Percentiles rank a stretch among this genome's conserved stretches.
Evolutionary conservation across 37 sponge, comb jelly and placozoan genomes (phyloP).

Genomic region (Dysidea cf. avara): DNA sequence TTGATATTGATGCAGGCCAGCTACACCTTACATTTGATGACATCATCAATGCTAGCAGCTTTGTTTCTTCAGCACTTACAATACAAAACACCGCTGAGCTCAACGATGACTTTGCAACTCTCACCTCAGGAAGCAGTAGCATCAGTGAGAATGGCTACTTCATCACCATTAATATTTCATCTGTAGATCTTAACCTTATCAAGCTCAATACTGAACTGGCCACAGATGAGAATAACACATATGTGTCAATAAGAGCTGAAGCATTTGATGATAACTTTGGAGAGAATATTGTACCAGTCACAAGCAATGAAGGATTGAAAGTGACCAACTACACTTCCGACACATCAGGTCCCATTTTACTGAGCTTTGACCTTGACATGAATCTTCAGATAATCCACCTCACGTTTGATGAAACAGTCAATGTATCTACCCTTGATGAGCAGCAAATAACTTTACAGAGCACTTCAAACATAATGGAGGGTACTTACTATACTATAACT

Average conservation of each 20-base stretch:
- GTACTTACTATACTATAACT: constrained; percentile 30
- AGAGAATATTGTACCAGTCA: constrained; percentile 52
- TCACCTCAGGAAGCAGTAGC: constrained; percentile 50
- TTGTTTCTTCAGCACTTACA: constrained; percentile 69
- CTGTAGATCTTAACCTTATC: constrained; percentile 65
- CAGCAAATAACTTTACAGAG: constrained; percentile 58
- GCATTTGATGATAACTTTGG: constrained; percentile 79
- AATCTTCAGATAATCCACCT: constrained; percentile 49
- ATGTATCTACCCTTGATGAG: constrained; percentile 48
- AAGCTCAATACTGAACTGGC: constrained; percentile 69
- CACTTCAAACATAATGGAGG: constrained; percentile 23
- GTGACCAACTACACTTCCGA: constrained; percentile 60
- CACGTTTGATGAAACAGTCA: constrained; percentile 84
- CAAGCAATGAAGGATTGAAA: constrained; percentile 44
- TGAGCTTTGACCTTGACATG: constrained; percentile 64
- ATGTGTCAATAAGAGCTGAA: constrained; percentile 68
- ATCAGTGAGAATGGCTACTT: constrained; percentile 76
- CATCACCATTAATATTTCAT: constrained; percentile 65
- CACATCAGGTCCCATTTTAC: constrained; percentile 61
- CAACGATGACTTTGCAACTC: constrained; percentile 35
- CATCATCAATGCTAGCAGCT: constrained; percentile 67
- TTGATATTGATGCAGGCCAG: constrained; percentile 76
- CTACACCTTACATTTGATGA: constrained; percentile 92
- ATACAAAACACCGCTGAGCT: constrained; percentile 44
- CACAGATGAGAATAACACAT: constrained; percentile 43